These are phyloP conservation scores for Schizothorax lantsangensis DNA, from an alignment of 2,797 vertebrate genomes.

Conservation along the genomic window DNA sequence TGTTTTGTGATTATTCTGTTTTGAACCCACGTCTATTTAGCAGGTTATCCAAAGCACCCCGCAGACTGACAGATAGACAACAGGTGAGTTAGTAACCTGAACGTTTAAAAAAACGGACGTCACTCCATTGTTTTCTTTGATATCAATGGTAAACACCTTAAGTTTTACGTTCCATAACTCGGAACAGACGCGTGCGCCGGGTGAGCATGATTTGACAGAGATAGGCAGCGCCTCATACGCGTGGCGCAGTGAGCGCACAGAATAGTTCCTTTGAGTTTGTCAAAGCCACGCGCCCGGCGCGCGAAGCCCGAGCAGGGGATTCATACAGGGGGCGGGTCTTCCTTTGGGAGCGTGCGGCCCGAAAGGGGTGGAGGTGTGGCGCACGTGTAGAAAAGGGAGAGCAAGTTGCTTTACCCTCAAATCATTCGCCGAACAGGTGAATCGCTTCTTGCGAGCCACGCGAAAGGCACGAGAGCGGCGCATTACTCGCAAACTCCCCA, in stretches of 20 bases:
- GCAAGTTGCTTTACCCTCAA: slow-evolving; percentile 59
- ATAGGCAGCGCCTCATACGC: slow-evolving; percentile 40
- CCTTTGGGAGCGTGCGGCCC: slow-evolving; percentile 57
- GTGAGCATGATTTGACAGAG: slow-evolving; percentile 4
- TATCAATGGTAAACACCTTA: background rate
- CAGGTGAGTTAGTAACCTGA: background rate
- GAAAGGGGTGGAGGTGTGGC: slow-evolving; percentile 51
- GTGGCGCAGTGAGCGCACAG: slow-evolving; percentile 52
- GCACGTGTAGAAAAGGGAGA: slow-evolving; percentile 71
- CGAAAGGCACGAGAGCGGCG: slow-evolving; percentile 68
- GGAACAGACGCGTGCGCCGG: slow-evolving; percentile 46
- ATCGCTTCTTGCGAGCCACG: slow-evolving; percentile 61
- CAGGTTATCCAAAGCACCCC: background rate
- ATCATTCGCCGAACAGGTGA: slow-evolving; percentile 59
- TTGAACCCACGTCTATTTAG: background rate
- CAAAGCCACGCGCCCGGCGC: slow-evolving; percentile 77
- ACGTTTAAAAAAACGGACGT: background rate
- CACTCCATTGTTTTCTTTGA: background rate
- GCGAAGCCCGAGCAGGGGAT: slow-evolving; percentile 64
- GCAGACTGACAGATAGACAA: background rate
- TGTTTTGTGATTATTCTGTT: background rate
- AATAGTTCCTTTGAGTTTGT: slow-evolving; percentile 58
- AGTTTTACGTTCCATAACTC: slow-evolving; percentile 16
- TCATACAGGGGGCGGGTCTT: slow-evolving; percentile 60
- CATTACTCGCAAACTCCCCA: background rate